Conservation (phyloP, 2,888 invertebrate species). For the Stramonita haemastoma region DNA sequence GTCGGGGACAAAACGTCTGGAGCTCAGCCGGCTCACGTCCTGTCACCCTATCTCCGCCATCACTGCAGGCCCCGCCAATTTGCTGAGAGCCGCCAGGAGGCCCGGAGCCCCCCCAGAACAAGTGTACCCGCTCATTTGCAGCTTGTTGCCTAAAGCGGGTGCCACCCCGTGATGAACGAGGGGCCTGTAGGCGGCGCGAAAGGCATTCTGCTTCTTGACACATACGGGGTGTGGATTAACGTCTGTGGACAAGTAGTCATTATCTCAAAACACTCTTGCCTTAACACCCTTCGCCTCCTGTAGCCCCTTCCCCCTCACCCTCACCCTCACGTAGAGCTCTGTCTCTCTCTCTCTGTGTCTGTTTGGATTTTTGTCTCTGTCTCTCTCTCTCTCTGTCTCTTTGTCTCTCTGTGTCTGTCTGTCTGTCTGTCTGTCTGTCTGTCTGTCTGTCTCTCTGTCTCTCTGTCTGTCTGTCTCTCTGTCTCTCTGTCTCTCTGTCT, state of each 20-base stretch:
- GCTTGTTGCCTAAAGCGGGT: conserved; percentile 33
- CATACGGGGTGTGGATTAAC: conserved; percentile 23
- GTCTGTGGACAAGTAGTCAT: conserved; percentile 23
- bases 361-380: too few relatives aligned
- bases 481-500: conserved; percentile 10
- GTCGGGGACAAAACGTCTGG: conserved; percentile 14
- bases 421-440: not conserved
- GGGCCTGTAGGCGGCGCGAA: not conserved
- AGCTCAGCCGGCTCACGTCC: conserved; percentile 17
- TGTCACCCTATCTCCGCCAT: conserved; percentile 36
- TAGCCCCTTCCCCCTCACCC: too few relatives aligned
- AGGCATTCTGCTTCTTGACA: conserved; percentile 2
- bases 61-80: conserved; percentile 12
- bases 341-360: too few relatives aligned
- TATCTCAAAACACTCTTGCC: conserved; percentile 23
- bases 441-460: conserved; percentile 1
- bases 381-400: conserved; percentile 15
- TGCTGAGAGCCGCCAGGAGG: not conserved
- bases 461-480: not conserved
- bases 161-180: conserved; percentile 26
- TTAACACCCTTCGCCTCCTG: not conserved
- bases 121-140: conserved; percentile 35
- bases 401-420: conserved; percentile 3
- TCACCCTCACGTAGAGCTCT: too few relatives aligned
- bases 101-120: conserved; percentile 5